Percentiles rank a stretch among this genome's conserved stretches.
These are phyloP conservation scores for Streblospio benedicti DNA, from an alignment of 1,140 invertebrate genomes.

Conservation along the genomic window DNA sequence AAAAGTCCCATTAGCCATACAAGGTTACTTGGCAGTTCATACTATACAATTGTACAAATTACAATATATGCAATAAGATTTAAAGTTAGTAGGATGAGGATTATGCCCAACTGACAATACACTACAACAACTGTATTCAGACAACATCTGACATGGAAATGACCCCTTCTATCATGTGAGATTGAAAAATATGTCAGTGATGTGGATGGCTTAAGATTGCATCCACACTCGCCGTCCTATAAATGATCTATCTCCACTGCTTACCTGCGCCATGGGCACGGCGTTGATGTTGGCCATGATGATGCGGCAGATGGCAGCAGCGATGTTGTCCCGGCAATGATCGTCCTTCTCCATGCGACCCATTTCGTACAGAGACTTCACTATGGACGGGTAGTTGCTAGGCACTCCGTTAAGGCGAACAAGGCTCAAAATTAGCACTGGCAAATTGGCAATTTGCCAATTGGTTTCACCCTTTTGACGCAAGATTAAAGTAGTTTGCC, in stretches of 20 bases:
- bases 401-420: constrained; percentile 19
- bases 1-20: background rate
- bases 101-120: background rate
- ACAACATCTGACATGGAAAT: background rate
- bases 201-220: background rate
- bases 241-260: constrained; percentile 14
- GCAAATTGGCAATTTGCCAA: background rate
- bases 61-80: background rate
- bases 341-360: constrained; percentile 56
- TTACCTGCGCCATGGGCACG: constrained; percentile 59
- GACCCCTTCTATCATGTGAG: background rate
- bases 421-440: background rate
- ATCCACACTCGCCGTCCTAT: background rate
- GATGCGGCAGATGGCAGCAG: constrained; percentile 65
- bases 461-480: background rate
- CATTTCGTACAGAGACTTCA: constrained; percentile 58
- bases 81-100: background rate
- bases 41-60: background rate
- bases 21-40: background rate
- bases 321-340: constrained; percentile 65
- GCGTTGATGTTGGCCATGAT: constrained; percentile 57
- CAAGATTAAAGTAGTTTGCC: background rate
- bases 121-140: background rate
- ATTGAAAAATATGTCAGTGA: background rate
- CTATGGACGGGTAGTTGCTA: constrained; percentile 57